Base-by-base conservation (phyloP, 2,888 invertebrate genomes). In the Drosophila lacicola region DNA sequence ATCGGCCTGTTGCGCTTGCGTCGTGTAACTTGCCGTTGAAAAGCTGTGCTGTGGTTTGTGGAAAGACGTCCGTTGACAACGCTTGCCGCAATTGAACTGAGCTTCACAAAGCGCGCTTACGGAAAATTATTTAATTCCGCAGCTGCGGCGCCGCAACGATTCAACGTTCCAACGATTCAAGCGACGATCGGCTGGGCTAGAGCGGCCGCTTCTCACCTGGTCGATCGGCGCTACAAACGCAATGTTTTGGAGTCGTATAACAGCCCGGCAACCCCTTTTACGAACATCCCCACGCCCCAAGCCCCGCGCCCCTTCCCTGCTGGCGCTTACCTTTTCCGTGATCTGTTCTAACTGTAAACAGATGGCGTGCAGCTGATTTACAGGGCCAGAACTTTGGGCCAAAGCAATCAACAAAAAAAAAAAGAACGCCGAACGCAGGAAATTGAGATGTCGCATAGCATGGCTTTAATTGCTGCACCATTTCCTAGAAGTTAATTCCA, bases 21-120 rank as follows among this genome's bases (percentile, higher is more conserved):
- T 53, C 42, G 65, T 44, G 17, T 17, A 37, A 17, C 45, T 57
- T 72, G 57, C 50, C 61, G 55, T 61, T 57, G 33, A 57, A 54
- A 68, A 44, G 45, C 44, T 61, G 49, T 53, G 64, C 62, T 17
- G 9, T 41, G 60, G 13, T 41, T 41, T 72, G 33, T 49, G 11
- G 3, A 49, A 36, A 74, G 73, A 81, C 90, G 82, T 89, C 91
- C 78, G 84, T 70, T 80, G 76, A 53, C 84, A 82, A 76, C 75
- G 82, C 80, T 83, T 66, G 89, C 74, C 88, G 81, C 90, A 81
- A 85, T 86, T 80, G 84, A 90, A 90, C 90, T 90, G 87, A 91
- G 83, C 89, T 90, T 82, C 49, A 41, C 74, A 68, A 74, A 61
- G 57, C 79, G 70, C 74, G 85, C 80, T 80, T 84, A 84, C 80